Conservation (phyloP, 1,140 invertebrate species). For the Drosophila arizonae region DNA sequence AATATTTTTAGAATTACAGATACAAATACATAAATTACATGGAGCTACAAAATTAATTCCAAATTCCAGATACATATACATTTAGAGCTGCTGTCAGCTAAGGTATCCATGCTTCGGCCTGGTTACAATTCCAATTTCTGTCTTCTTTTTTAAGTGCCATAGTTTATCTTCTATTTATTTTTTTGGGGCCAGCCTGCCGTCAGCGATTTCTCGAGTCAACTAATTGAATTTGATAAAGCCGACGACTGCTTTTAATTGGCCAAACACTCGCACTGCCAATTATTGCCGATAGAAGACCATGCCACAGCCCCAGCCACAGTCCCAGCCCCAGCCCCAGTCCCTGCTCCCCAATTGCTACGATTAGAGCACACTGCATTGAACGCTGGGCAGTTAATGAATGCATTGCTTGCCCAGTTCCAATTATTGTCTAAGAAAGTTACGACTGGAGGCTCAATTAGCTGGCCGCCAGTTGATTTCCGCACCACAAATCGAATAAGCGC, state of each 20-base stretch:
- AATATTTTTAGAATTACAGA: no score
- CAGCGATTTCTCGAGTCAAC: slow-evolving; percentile 32
- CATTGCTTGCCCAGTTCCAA: slow-evolving; percentile 24
- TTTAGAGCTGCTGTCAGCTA: background rate
- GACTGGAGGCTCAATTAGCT: slow-evolving; percentile 26
- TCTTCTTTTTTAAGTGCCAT: background rate
- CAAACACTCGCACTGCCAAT: slow-evolving; percentile 58
- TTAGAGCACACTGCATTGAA: slow-evolving; percentile 3
- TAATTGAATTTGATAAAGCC: slow-evolving; percentile 74
- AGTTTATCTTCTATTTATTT: slow-evolving; percentile 5
- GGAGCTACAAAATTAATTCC: no score
- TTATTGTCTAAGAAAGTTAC: slow-evolving; percentile 34
- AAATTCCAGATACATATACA: no score
- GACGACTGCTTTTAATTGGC: slow-evolving; percentile 63
- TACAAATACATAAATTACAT: no score
- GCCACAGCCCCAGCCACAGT: background rate
- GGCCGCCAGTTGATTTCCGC: slow-evolving; percentile 38
- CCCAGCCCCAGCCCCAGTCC: background rate
- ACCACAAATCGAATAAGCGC: slow-evolving; percentile 23
- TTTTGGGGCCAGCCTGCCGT: slow-evolving; percentile 6
- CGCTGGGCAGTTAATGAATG: slow-evolving; percentile 29
- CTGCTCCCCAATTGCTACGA: background rate
- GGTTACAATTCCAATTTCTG: no score
- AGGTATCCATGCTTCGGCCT: no score
- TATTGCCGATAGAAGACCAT: slow-evolving; percentile 45